Evolutionary conservation across 2,888 invertebrate species (phyloP).

Genomic region (Drosophila tanythrix): DNA sequence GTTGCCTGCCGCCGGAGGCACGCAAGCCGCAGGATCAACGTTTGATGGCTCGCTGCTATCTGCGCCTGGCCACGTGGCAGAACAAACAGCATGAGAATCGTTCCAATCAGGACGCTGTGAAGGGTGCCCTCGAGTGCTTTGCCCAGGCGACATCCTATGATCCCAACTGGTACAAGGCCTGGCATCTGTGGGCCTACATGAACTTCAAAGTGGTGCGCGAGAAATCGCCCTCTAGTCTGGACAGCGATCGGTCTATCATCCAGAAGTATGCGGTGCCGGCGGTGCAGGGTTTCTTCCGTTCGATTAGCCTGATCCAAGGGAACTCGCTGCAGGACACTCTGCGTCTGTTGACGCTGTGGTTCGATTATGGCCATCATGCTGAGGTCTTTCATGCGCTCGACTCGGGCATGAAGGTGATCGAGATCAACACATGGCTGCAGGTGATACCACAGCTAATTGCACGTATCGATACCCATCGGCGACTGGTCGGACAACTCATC

Average conservation of each 20-base stretch:
- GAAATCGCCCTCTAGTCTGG: slow-evolving; percentile 69
- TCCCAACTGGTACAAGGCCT: slow-evolving; percentile 96
- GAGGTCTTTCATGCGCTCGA: slow-evolving; percentile 97
- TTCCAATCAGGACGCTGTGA: slow-evolving; percentile 87
- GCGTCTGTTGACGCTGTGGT: slow-evolving; percentile 97
- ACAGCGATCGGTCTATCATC: slow-evolving; percentile 82
- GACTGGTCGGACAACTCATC: slow-evolving; percentile 94
- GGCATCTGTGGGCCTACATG: slow-evolving; percentile 99
- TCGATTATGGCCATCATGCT: slow-evolving; percentile 97
- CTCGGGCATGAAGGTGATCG: slow-evolving; percentile 96
- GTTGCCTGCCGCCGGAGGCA: slow-evolving; percentile 86
- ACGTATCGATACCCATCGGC: slow-evolving; percentile 95
- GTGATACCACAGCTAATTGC: slow-evolving; percentile 99
- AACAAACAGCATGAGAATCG: slow-evolving; percentile 90
- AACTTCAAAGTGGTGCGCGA: slow-evolving; percentile 94
- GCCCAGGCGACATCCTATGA: slow-evolving; percentile 85
- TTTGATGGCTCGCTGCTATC: slow-evolving; percentile 92
- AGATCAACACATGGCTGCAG: slow-evolving; percentile 99
- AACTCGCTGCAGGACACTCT: slow-evolving; percentile 98
- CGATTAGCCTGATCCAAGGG: slow-evolving; percentile 95
- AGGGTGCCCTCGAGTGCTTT: slow-evolving; percentile 83
- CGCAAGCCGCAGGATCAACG: slow-evolving; percentile 86
- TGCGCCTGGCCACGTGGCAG: slow-evolving; percentile 98
- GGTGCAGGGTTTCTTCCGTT: slow-evolving; percentile 97
- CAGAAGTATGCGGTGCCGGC: slow-evolving; percentile 95